Evolutionary conservation across 2,797 vertebrate species (phyloP), one percentile per base, ranked within the genome.

Genomic region (Chromis chromis): DNA sequence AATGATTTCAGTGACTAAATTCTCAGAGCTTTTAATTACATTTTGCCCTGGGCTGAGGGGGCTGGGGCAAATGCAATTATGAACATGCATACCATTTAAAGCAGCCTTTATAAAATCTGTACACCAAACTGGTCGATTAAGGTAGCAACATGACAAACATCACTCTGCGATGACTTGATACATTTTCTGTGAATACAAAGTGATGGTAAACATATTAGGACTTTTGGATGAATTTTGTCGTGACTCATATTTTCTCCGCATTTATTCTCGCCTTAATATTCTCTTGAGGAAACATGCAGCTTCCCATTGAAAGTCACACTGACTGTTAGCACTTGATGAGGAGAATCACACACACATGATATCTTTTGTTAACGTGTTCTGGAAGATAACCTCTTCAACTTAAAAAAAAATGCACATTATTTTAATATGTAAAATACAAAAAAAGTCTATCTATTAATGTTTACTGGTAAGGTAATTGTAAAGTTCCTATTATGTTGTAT

Each of bases 401-500:
- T 25, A 9, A 81, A 76, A 75, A 81, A 89, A 81, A 81, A 78
- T 0, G 91, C 93, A 94, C 90, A 94, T 91, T 93, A 92, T 95
- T 95, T 94, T 94, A 91, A 92, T 93, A 94, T 95, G 93, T 95
- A 93, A 92, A 93, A 90, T 93, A 94, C 79, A 91, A 85, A 89
- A 85, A 91, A 94, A 91, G 83, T 93, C 88, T 94, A 95, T 95
- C 92, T 94, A 93, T 94, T 93, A 94, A 94, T 95, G 94, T 95
- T 93, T 91, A 93, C 90, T 87, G 77, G 84, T 95, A 93, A 92
- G 89, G 89, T 89, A 89, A 91, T 89, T 91, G 90, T 94, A 92
- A 94, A 92, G 88, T 91, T 88, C 86, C 80, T 93, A 88, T 91
- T 91, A 92, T 92, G 91, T 92, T 94, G 89, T 94, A 92, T 87